phyloP scores from a whole-genome alignment of 2,113 vertebrate species.

The Damaliscus lunatus region DNA sequence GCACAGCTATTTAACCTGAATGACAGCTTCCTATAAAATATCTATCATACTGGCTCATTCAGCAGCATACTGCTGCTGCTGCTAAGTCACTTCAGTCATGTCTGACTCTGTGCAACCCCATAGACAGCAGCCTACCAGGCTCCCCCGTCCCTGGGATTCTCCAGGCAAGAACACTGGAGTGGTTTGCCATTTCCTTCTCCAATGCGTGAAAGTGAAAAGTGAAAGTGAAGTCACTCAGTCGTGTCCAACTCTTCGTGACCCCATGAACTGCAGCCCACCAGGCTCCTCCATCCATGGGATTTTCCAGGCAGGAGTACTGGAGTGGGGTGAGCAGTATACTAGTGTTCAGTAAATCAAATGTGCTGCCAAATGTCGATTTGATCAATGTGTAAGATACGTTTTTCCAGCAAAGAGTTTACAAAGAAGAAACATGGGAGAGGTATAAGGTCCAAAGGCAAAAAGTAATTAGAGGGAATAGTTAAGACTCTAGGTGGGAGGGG shows the following conservation, averaged over 20 bases:
- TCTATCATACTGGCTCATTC: background rate
- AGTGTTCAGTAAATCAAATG: background rate
- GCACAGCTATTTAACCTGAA: background rate
- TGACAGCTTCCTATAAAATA: background rate
- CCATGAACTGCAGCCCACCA: too few relatives aligned
- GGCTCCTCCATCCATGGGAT: too few relatives aligned
- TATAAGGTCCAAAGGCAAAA: background rate
- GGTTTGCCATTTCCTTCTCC: too few relatives aligned
- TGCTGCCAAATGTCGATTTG: background rate
- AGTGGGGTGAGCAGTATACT: background rate
- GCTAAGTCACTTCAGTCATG: too few relatives aligned
- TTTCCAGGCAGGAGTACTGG: too few relatives aligned
- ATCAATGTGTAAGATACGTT: background rate
- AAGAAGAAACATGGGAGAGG: background rate
- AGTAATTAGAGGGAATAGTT: background rate
- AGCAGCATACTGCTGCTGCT: background rate
- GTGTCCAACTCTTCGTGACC: fast-evolving
- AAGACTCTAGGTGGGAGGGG: background rate
- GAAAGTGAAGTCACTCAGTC: too few relatives aligned
- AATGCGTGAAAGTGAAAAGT: too few relatives aligned
- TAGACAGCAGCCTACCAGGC: too few relatives aligned
- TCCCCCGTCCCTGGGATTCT: too few relatives aligned
- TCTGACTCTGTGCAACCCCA: too few relatives aligned
- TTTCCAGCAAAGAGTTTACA: background rate
- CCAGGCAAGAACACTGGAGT: too few relatives aligned